Evolutionary conservation across 2,888 invertebrate species (phyloP), one percentile per base, ranked within the genome.

Genomic region (Trissolcus japonicus): DNA sequence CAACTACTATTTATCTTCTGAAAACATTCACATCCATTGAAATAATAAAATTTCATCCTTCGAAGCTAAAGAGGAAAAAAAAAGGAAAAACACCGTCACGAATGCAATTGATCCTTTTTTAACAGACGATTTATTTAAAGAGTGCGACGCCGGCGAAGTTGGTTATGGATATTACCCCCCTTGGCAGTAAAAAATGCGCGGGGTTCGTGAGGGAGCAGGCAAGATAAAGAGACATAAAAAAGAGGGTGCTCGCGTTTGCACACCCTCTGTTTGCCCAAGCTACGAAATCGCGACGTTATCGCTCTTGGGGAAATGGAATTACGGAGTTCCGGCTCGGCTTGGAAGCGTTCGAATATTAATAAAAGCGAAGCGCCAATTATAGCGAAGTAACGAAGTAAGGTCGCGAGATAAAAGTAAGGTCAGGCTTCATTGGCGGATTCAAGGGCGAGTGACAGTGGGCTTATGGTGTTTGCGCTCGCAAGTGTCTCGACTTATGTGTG

Each of bases 111-210:
- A 65, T 69, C 69, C 65, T 40, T 55, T 43, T 76, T 69, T 69
- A 60, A 57, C 63, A 68, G 78, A 59, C 78, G 78, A 76, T 76
- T 76, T 76, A 73, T 73, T 76, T 79, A 79, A 79, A 67, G 68
- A 35, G 35, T 35, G 67, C 76, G 48, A 43, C 61, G 65, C 54
- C 48, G 54, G 60, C 68, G 29, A 75, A 72, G 67, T 63, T 75
- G 67, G 71, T 78, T 78, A 78, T 78, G 78, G 79, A 76, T 76
- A 79, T 79, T 79, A 73, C 73, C 69, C 76, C 61, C 60, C 66
- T 71, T 71, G 71, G 66, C 71, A 56, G 71, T 76, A 71, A 76
- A 76, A 76, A 71, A 76, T 71, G 51, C 62, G 71, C 63, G 66
- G 69, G n/a, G 69, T 59, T 63, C 51, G 66, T 61, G 66, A 66